Base-by-base conservation (phyloP, 1,140 invertebrate species). In the Hyles euphorbiae region DNA sequence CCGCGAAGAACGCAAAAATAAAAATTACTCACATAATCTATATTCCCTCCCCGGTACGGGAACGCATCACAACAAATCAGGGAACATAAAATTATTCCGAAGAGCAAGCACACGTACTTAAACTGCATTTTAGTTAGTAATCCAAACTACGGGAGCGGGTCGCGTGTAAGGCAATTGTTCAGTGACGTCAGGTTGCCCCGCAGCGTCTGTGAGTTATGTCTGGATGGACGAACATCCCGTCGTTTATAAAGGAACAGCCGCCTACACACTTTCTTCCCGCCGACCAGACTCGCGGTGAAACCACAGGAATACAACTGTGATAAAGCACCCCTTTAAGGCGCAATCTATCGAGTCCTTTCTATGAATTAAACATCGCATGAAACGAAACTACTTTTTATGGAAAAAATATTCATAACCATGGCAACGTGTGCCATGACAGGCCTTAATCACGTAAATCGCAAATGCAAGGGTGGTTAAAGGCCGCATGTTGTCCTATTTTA, bases 21-120 rank as follows among this genome's bases (percentile, higher is more conserved):
- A 22, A 22, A 11, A 12, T 12, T 70, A 84, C 81, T 84, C 66
- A 84, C 81, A 73, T 84, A 84, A 69, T 82, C 80, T 52, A 84
- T 81, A 47, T 76, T 81, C 7, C 74, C 71, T 36, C 58, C 63
- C 34, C 63, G 67, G 52, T 72, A 68, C 1, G 79, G 72, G 2
- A 70, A 61, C 1, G 72, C 66, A 40, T 79, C 71, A 55, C 40
- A 61, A 50, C 57, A 40, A 5, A 65, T 49, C 43, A 75, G 50
- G 7, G 72, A 59, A 67, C 72, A 74, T 46, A 82, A 47, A 45
- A 81, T 48, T 11, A 79, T 47, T 32, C 68, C 54, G 48, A 83
- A 56, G 12, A 81, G 32, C 33, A 76, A 48, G 44, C 69, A 77
- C 52, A 64, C 47, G 48, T 58, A 60, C 34, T 33, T 46, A 7